Evolutionary conservation across 2,797 vertebrate genomes (phyloP), one percentile per base, ranked within the genome.

Genomic region (Cheirogaleus major): DNA sequence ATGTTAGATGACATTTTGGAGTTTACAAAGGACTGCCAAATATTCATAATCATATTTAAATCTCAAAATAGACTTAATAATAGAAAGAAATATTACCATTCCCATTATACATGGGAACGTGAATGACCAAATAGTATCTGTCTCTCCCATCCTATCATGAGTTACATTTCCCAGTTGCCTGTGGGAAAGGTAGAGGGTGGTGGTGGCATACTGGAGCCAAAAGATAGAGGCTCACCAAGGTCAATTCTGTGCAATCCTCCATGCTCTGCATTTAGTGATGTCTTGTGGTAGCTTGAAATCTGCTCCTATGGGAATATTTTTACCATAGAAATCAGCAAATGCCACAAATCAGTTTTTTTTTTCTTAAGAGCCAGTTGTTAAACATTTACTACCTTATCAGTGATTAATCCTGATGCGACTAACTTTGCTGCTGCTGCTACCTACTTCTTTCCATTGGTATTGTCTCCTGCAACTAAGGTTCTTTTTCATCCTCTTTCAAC

Each of bases 1-100:
- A 2, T 20, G 9, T 65, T 55, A 63, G 17, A 50, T 86, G 32
- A 38, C 13, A 70, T 23, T 73, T 38, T 13, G 48, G 57, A 69
- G n/a, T 92, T 95, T 78, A 73, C 15, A 61, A 48, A 91, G 17
- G 80, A 67, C 14, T 82, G 8, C 13, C 8, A 88, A 65, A 73
- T 45, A 78, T 45, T 38, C 14, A 20, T 45, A 38, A 35, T 76
- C 70, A 57, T 9, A 81, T 79, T 87, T 90, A 63, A 73, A 61
- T 78, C 7, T 89, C 35, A 82, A 63, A 67, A 73, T 76, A 79
- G 38, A 63, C 32, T 41, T 20, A 52, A 55, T 5, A 41, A 8
- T 13, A 27, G 35, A 87, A 96, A 70, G 7, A 41, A 50, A 2
- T 32, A 22, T 81, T 78, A 45, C 55, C 17, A 55, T 88, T 35